Base-by-base conservation (phyloP, 2,888 invertebrate species). In the Drosophila eohydei region DNA sequence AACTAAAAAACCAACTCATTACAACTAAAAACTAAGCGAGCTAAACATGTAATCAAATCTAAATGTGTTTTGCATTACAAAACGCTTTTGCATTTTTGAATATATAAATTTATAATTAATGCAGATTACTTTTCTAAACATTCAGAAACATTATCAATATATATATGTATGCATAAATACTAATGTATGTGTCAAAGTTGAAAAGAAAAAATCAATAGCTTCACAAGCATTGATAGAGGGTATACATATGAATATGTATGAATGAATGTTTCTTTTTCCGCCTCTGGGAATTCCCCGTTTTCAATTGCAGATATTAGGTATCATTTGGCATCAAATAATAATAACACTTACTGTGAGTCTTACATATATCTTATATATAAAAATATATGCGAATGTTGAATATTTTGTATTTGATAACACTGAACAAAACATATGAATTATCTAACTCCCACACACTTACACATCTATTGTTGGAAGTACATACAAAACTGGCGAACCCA, bases 351-450 rank as follows among this genome's bases (percentile, higher is more conserved):
- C 57, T 65, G 62, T 81, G 67, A 80, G 68, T 59, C 60, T 64
- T 63, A 71, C 43, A 66, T 69, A 80, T 66, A 59, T 61, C 44
- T 67, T 72, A 72, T 74, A 30, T 30, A 55, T 30, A 41, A 8
- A 41, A 21, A 43, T 78, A 78, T 73, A 73, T 78, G 88, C 85
- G 68, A 75, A 76, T 85, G 83, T 83, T 83, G 71, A 88, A 78
- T 83, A 83, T 89, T 83, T 86, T 76, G 62, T 80, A 83, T 81
- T 80, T 74, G 40, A 68, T 56, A 58, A 68, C 36, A 68, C 40
- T 57, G 63, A 78, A 80, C 62, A 63, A 88, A 64, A 88, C 88
- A 87, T 87, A 83, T 83, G 87, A 83, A 83, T 83, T 54, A 75
- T 48, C 46, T 54, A 57, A 30, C 55, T 38, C 55, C 55, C 67